These are phyloP conservation scores for Leptura quadrifasciata DNA, from an alignment of 2,888 invertebrate genomes.

Conservation along the genomic window DNA sequence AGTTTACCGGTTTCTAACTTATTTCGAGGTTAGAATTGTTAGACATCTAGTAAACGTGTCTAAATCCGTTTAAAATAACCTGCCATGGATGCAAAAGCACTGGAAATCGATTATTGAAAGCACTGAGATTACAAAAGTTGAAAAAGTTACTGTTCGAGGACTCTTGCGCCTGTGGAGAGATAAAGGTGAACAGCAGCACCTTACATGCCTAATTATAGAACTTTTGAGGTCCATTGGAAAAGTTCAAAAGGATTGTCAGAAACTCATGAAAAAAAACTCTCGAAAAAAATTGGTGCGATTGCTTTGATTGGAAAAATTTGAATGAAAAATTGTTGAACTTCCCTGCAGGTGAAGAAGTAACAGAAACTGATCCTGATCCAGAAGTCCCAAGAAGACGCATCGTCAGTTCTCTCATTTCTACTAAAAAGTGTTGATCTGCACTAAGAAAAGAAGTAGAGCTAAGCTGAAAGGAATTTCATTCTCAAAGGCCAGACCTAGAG, in stretches of 20 bases:
- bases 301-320: background rate
- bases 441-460: background rate
- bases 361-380: background rate
- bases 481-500: background rate
- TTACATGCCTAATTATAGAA: constrained; percentile 1
- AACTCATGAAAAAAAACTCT: background rate
- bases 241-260: background rate
- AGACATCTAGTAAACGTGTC: background rate
- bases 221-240: background rate
- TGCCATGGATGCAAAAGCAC: background rate
- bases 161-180: background rate
- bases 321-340: constrained; percentile 7
- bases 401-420: background rate
- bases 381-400: background rate
- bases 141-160: constrained; percentile 4
- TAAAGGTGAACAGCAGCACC: constrained; percentile 2
- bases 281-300: background rate
- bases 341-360: background rate
- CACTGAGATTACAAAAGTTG: background rate
- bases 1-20: constrained; percentile 14
- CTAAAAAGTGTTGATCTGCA: constrained; percentile 10
- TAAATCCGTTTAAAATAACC: background rate
- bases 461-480: background rate
- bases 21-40: background rate
- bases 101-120: background rate